Evolutionary conservation across 2,888 invertebrate genomes (phyloP).

Genomic region (Athalia circularis): DNA sequence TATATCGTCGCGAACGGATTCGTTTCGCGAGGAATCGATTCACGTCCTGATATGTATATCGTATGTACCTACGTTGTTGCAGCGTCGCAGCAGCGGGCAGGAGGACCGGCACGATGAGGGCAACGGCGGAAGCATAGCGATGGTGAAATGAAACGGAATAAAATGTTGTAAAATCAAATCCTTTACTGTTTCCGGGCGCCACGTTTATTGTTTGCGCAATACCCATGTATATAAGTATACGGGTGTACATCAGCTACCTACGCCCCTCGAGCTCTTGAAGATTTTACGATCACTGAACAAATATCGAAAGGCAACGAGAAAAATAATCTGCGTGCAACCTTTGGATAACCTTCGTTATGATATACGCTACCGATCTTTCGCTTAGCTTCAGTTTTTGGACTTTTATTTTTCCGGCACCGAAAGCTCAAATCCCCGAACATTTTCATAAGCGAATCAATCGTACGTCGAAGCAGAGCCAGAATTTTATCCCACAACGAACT

Average conservation of each 20-base stretch:
- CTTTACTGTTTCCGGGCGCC: slow-evolving; percentile 42
- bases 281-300: slow-evolving; percentile 37
- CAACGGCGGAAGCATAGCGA: neutral
- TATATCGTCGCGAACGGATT: no score
- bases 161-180: slow-evolving; percentile 44
- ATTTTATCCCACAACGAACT: no score
- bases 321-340: slow-evolving; percentile 48
- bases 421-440: neutral
- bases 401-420: neutral
- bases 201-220: slow-evolving; percentile 32
- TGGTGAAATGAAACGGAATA: slow-evolving; percentile 47
- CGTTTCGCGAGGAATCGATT: no score
- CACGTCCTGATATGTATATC: neutral
- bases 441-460: no score
- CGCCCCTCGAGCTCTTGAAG: neutral
- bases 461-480: no score
- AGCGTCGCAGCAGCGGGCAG: slow-evolving; percentile 12
- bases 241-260: neutral
- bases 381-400: neutral
- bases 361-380: slow-evolving; percentile 19
- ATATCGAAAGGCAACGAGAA: slow-evolving; percentile 20
- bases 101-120: neutral
- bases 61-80: neutral
- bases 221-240: neutral
- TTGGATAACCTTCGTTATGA: slow-evolving; percentile 44